phyloP scores from a whole-genome alignment of 2,888 invertebrate genomes.

The Drosophila subquinaria region DNA sequence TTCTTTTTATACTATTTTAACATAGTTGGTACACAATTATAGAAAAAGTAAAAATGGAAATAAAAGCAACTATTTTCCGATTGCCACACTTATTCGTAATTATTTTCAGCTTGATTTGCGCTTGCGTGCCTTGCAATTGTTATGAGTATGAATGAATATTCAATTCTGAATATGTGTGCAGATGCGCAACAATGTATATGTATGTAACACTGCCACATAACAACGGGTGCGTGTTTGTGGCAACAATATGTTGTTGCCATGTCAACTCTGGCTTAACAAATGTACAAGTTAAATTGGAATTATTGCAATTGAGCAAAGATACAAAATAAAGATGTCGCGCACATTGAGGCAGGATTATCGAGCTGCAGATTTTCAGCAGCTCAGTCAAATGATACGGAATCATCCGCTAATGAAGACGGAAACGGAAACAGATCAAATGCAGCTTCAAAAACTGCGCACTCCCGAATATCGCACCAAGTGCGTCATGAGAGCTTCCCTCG shows the following conservation, averaged over 20 bases:
- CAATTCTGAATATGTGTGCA: conserved; percentile 61
- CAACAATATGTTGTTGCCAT: conserved; percentile 68
- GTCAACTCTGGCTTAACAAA: conserved; percentile 19
- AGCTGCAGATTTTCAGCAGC: conserved; percentile 63
- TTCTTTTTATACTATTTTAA: too few species aligned
- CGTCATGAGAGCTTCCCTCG: conserved; percentile 72
- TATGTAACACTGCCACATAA: conserved; percentile 38
- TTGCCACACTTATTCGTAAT: background rate
- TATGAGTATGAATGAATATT: conserved; percentile 8
- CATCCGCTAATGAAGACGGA: conserved; percentile 65
- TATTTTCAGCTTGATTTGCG: conserved; percentile 37
- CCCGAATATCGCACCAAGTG: conserved; percentile 71
- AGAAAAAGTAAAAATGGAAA: too few species aligned
- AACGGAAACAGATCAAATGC: conserved; percentile 32
- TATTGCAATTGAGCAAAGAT: background rate
- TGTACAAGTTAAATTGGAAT: background rate
- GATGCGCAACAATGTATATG: conserved; percentile 46
- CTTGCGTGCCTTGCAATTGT: conserved; percentile 61
- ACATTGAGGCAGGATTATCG: conserved; percentile 63
- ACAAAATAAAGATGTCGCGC: conserved; percentile 46
- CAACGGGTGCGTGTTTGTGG: conserved; percentile 55
- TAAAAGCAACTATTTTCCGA: background rate
- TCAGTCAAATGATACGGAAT: conserved; percentile 55
- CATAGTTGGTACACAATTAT: background rate
- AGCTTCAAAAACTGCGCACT: conserved; percentile 57